Evolutionary conservation across 2,888 invertebrate species (phyloP), one percentile per base, ranked within the genome.

Genomic region (Timandra comae): DNA sequence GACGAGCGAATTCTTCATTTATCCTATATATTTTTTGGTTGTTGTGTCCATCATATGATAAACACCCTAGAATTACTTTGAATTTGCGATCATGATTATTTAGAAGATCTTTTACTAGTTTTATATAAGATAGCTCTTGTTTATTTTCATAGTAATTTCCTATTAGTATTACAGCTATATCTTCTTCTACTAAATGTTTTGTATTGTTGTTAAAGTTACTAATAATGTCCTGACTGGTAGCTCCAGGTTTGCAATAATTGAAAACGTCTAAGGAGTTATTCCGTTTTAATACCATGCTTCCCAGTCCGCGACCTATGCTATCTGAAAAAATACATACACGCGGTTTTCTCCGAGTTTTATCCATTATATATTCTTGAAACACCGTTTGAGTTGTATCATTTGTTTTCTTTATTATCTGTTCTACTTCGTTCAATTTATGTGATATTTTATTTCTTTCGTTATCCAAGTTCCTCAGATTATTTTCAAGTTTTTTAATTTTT

Each of bases 221-320:
- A 5, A 28, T 9, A 20, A 28, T 20, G 19, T 16, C n/a, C 10
- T 9, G 3, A 7, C 20, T 20, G 1, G 20, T 6, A 10, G 28
- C 28, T 20, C 20, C 28, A 4, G 28, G 19, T 20, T 28, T 28
- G 11, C 28, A 28, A 20, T 28, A 20, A 6, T 28, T 28, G 4
- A 20, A 2, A 11, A 28, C 10, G 7, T 28, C 20, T 8, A 28
- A 10, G 4, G 28, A 8, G 7, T 20, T 20, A 2, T 3, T 6
- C 10, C 7, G 9, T 8, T 20, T 19, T 7, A 7, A 3, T 3
- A 28, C 6, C 6, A 7, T 11, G 3, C 5, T 9, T 6, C 19
- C 28, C 5, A 20, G 3, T 8, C 20, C 28, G 5, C 20, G 3
- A 20, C 28, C 28, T 1, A 28, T 20, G 6, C 10, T 7, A 13